A percentile compares a stretch with the other conserved stretches of the same genome.
phyloP scores from a whole-genome alignment of 2,113 vertebrate genomes.

The Thalassoma bifasciatum region DNA sequence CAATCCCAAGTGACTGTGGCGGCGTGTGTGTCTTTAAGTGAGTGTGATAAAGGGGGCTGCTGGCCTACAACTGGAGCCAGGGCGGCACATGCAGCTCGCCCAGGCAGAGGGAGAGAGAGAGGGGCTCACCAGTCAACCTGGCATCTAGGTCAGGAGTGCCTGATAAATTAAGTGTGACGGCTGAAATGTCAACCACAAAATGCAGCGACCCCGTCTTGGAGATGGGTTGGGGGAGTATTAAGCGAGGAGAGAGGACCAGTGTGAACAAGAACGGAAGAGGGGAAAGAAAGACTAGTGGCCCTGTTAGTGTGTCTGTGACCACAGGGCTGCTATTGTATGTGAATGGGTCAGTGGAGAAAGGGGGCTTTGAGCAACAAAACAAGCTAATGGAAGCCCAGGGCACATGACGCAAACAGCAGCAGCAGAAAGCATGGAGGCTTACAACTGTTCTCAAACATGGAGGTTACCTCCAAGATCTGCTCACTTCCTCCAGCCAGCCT shows the following conservation, averaged over 20 bases:
- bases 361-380: conserved; percentile 79
- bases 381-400: conserved; percentile 75
- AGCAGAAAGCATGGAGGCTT: background rate
- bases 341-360: conserved; percentile 80
- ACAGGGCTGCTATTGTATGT: conserved; percentile 75
- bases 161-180: conserved; percentile 79
- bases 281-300: conserved; percentile 47
- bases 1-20: conserved; percentile 28
- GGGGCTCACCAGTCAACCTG: conserved; percentile 72
- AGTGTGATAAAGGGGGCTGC: conserved; percentile 44
- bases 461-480: conserved; percentile 52
- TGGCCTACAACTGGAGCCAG: conserved; percentile 59
- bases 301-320: conserved; percentile 45
- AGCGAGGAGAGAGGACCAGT: conserved; percentile 15
- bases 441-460: conserved; percentile 18
- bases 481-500: conserved; percentile 37
- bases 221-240: conserved; percentile 34
- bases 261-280: conserved; percentile 29
- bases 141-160: conserved; percentile 80
- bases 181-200: conserved; percentile 80
- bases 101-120: conserved; percentile 52
- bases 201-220: conserved; percentile 34
- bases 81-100: conserved; percentile 31
- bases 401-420: conserved; percentile 57
- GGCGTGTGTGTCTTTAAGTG: conserved; percentile 7